A percentile compares a stretch with the other conserved stretches of the same genome.
Conservation (phyloP, 2,113 vertebrate genomes). For the Beaufortia kweichowensis region DNA sequence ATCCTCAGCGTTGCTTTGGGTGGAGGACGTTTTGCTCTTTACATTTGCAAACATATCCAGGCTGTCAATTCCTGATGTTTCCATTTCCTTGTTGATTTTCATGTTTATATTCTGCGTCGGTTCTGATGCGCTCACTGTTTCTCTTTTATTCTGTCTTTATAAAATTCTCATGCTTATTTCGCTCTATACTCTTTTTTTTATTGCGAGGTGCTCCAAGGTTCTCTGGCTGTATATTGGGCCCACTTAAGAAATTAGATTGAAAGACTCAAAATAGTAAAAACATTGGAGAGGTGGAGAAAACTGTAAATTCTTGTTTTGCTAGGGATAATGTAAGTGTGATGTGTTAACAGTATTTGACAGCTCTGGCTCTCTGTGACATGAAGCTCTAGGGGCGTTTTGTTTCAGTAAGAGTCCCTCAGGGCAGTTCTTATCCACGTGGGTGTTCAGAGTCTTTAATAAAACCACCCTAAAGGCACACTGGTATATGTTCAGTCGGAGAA, state of each 20-base stretch:
- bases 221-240: conserved; percentile 4
- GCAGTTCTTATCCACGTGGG: conserved; percentile 15
- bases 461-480: background rate
- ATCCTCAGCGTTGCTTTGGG: conserved; percentile 20
- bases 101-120: background rate
- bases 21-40: conserved; percentile 12
- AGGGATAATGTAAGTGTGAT: conserved; percentile 26
- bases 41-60: background rate
- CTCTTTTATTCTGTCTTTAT: conserved; percentile 5
- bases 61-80: too few species aligned
- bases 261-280: background rate
- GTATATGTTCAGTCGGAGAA: background rate
- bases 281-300: background rate
- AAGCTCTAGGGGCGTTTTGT: conserved; percentile 20
- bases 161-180: conserved; percentile 28
- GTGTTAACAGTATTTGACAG: conserved; percentile 14
- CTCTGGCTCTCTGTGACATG: conserved; percentile 13
- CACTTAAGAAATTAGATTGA: background rate
- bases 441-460: conserved; percentile 20
- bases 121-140: background rate
- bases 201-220: background rate
- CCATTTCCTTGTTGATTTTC: background rate
- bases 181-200: conserved; percentile 45
- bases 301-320: conserved; percentile 23
- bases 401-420: conserved; percentile 12